These are phyloP conservation scores for Callipepla californica DNA, from an alignment of 2,113 vertebrate species.

Conservation along the genomic window DNA sequence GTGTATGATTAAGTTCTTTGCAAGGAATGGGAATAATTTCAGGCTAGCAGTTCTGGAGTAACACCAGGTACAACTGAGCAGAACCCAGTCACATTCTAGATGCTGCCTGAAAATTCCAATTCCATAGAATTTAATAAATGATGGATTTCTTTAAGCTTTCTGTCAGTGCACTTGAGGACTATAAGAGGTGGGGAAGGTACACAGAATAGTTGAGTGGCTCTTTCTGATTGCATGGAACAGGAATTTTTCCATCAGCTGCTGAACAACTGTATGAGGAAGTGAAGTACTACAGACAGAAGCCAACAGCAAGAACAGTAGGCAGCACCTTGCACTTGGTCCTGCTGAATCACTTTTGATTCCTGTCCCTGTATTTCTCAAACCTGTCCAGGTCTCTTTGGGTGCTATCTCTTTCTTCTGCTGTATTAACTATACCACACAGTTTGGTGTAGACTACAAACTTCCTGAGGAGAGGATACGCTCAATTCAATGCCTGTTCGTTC, in stretches of 20 bases:
- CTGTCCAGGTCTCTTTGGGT: too few species aligned
- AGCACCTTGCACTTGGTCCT: too few species aligned
- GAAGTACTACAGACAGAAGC: slow-evolving; percentile 71
- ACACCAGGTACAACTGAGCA: neutral
- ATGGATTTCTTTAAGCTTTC: rapidly evolving
- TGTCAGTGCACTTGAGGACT: neutral
- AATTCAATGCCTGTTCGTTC: neutral
- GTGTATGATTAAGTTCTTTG: neutral
- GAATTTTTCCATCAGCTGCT: slow-evolving; percentile 36
- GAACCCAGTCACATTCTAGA: neutral
- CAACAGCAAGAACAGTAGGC: slow-evolving; percentile 1
- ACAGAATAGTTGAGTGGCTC: neutral
- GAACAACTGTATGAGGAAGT: slow-evolving; percentile 48
- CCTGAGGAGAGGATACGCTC: too few species aligned
- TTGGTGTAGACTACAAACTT: too few species aligned
- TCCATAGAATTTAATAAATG: neutral
- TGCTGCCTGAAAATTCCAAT: neutral
- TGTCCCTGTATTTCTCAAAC: too few species aligned
- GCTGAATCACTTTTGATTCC: too few species aligned
- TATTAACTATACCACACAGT: too few species aligned
- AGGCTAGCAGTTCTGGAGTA: neutral
- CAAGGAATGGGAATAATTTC: neutral
- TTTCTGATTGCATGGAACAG: neutral
- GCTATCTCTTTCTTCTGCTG: too few species aligned
- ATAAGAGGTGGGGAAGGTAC: neutral